Evolutionary conservation across 2,888 invertebrate species (phyloP), one percentile per base, ranked within the genome.

Genomic region (Nomada ruficornis): DNA sequence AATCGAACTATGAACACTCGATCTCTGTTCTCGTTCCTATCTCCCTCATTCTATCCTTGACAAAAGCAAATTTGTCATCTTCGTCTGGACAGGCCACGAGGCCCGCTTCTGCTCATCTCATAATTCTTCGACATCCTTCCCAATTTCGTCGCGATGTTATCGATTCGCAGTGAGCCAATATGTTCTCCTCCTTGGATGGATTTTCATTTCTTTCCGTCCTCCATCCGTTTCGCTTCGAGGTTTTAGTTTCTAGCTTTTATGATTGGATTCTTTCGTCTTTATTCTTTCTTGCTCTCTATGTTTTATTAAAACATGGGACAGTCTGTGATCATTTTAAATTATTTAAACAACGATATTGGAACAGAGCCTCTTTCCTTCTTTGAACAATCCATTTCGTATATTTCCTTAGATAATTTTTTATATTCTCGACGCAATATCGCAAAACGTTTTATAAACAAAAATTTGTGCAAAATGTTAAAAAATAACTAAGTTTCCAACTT

Each of bases 41-140:
- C 60, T 18, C 36, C 63, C 65, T 29, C 68, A 59, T 29, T 29
- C 62, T 36, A 20, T 55, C 67, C 47, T 67, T 72, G 80, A 73
- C 85, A 81, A 89, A 89, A 90, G 90, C 90, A 90, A 90, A 90
- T 90, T 90, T 90, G 88, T 90, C 89, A 90, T 86, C 85, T 84
- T 84, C 70, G 42, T 62, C 79, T 29, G 75, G 84, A 78, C 77
- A 84, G 82, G 64, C 75, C 68, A 55, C 85, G 77, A 77, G 67
- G 63, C 44, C 70, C 73, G 63, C 59, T 68, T 71, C 67, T 74
- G 76, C 68, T 52, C 85, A 67, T 77, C 77, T 79, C 86, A 83
- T 84, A 83, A 86, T 87, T 87, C 80, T 80, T 82, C 84, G 57
- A 80, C 79, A 63, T 86, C 76, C 84, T 86, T 77, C 79, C 80